Base-by-base conservation (phyloP, 2,113 vertebrate genomes). In the Oxyruncus cristatus region DNA sequence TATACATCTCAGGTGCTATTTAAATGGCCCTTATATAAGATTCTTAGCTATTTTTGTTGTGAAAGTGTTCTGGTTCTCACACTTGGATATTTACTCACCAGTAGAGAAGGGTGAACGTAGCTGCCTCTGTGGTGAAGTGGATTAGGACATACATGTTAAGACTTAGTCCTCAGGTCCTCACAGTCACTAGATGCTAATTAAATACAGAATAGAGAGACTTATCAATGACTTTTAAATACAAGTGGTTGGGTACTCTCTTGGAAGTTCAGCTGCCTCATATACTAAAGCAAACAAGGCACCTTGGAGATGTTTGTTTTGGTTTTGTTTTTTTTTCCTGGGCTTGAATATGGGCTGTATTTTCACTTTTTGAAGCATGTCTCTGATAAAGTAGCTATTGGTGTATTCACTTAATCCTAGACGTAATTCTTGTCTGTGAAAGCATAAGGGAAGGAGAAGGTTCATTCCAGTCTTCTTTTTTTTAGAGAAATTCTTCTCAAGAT, bases 91-190 rank as follows among this genome's bases (percentile, higher is more conserved):
- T 88, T 88, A 53, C 19, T 53, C 32, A 53, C 8, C 10, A 23
- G 11, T 17, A 32, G 13, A 56, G 28, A 75, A 63, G 20, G 70
- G 15, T 49, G 28, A 27, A 17, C 14, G 5, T 26, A 67, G 17
- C 13, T 56, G 14, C 14, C 6, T 80, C 23, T 73, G 0, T 35
- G 18, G 12, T 52, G 39, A 81, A 61, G 30, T 73, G 33, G 23
- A 47, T 58, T 58, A 74, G 27, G 32, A n/a, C 5, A 27, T 21
- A 39, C 0, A 0, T 49, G 8, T 63, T 67, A 52, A 77, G 37
- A 49, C 3, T 2, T 21, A 30, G 6, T 44, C 56, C 78, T 61
- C 17, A 66, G 5, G 16, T 70, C 19, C 11, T 74, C 21, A 56
- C 12, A 47, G 14, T 58, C n/a, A 53, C 12, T 44, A 44, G 30